Conservation (phyloP, 2,113 vertebrate genomes). For the Brienomyrus brachyistius region DNA sequence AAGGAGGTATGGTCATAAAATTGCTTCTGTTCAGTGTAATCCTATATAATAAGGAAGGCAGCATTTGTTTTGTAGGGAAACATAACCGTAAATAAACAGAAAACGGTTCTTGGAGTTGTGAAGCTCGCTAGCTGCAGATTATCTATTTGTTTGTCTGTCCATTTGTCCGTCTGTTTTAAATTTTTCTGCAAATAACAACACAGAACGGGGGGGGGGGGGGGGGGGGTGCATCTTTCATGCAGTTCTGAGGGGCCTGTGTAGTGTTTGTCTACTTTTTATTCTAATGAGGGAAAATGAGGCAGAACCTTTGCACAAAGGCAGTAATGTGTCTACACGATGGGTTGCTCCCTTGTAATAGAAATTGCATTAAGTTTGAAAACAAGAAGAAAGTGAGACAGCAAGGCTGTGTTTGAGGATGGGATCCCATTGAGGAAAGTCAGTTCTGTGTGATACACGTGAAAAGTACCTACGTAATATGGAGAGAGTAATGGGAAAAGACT, state of each 20-base stretch:
- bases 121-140: not conserved
- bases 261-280: constrained; percentile 26
- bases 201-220: not conserved
- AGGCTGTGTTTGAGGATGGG: not conserved
- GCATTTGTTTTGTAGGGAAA: not conserved
- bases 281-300: constrained; percentile 13
- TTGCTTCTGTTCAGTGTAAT: not conserved
- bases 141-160: not conserved
- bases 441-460: not conserved
- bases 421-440: not conserved
- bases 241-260: not conserved
- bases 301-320: constrained; percentile 36
- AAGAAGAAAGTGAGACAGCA: not conserved
- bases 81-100: not conserved
- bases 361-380: constrained; percentile 34
- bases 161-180: not conserved
- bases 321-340: constrained; percentile 30
- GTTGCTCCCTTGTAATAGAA: constrained; percentile 35
- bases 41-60: not conserved
- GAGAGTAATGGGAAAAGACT: not conserved
- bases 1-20: not conserved
- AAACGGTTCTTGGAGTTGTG: not conserved
- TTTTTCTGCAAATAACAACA: not conserved
- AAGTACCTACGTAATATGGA: not conserved
- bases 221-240: not conserved